Conservation (phyloP, 1,140 invertebrate genomes). For the Aphaenogaster floridana region DNA sequence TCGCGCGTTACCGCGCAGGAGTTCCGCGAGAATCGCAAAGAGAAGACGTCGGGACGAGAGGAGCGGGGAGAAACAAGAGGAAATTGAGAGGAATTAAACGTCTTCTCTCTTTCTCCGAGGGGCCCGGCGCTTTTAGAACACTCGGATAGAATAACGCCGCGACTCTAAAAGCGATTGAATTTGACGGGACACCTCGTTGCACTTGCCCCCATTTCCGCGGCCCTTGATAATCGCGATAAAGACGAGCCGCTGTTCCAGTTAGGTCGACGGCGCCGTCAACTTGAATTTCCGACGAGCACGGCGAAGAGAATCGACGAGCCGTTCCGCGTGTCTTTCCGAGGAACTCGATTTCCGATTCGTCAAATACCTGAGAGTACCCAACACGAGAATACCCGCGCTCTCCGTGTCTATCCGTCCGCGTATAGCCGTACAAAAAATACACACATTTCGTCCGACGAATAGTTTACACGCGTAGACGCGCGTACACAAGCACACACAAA, state of each 20-base stretch:
- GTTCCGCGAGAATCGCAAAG: slow-evolving; percentile 5
- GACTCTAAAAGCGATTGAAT: slow-evolving; percentile 68
- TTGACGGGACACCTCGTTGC: slow-evolving; percentile 68
- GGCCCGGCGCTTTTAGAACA: slow-evolving; percentile 23
- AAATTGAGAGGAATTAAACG: slow-evolving; percentile 57
- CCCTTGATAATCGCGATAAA: slow-evolving; percentile 67
- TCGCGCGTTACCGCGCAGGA: slow-evolving; percentile 8
- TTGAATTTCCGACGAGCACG: slow-evolving; percentile 56
- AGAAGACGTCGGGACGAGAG: background rate
- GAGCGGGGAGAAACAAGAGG: background rate
- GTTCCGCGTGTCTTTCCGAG: slow-evolving; percentile 30
- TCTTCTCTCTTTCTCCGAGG: background rate
- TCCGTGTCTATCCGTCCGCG: background rate
- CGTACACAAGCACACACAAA: background rate
- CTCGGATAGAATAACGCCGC: slow-evolving; percentile 39
- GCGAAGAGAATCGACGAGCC: slow-evolving; percentile 52
- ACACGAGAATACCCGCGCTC: slow-evolving; percentile 2
- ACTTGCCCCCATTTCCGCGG: slow-evolving; percentile 69
- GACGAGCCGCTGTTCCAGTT: slow-evolving; percentile 62
- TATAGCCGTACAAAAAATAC: background rate
- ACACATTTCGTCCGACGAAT: background rate
- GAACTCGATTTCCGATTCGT: slow-evolving; percentile 55
- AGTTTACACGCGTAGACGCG: background rate
- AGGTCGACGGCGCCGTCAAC: slow-evolving; percentile 46
- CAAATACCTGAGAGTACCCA: slow-evolving; percentile 15